phyloP scores from a whole-genome alignment of 2,113 vertebrate species.

The Amblyornis subalaris region DNA sequence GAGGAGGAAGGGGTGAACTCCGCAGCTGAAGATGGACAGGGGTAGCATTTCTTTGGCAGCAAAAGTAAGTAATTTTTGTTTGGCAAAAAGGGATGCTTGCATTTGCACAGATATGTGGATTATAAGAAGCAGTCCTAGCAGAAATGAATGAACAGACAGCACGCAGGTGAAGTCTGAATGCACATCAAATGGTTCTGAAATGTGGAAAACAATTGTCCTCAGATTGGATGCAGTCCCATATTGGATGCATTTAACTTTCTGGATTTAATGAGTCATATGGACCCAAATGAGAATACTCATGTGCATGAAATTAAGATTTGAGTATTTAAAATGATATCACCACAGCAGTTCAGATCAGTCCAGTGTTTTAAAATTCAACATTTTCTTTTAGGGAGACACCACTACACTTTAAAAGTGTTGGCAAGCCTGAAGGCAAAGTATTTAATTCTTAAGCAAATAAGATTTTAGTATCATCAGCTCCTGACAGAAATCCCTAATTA shows the following conservation, averaged over 20 bases:
- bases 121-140: neutral
- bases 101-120: neutral
- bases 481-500: conserved; percentile 33
- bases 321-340: neutral
- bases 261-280: neutral
- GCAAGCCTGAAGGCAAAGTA: neutral
- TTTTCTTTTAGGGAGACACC: neutral
- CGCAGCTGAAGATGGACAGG: neutral
- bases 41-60: neutral
- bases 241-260: conserved; percentile 11
- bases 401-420: neutral
- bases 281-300: neutral
- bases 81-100: neutral
- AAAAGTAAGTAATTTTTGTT: neutral
- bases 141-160: neutral
- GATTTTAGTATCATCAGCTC: neutral
- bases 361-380: neutral
- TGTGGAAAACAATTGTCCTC: neutral
- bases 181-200: neutral
- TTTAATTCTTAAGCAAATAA: neutral
- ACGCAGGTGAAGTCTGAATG: neutral
- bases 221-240: neutral
- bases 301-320: conserved; percentile 6
- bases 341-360: neutral
- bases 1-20: neutral